Evolutionary conservation across 2,888 invertebrate genomes (phyloP), one percentile per base, ranked within the genome.

Genomic region (Syrphus vitripennis): DNA sequence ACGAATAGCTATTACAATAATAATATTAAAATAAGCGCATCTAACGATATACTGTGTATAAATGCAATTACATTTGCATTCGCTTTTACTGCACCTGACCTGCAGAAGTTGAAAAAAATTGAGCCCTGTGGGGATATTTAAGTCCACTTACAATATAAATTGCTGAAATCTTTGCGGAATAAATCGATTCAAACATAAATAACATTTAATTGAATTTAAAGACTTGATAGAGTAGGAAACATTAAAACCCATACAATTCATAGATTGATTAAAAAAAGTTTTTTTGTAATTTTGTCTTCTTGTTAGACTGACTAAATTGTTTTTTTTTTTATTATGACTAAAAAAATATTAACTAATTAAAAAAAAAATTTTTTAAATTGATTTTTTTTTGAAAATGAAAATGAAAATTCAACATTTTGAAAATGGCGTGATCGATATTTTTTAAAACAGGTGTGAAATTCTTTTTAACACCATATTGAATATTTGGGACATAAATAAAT

Each of bases 131-230:
- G 34, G 21, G 34, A 16, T 48, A 31, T 50, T 37, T 37, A 34
- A 42, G 6, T 31, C 3, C 21, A 67, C 12, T 2, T 31, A 9
- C 21, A 67, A 10, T 34, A 24, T 24, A 10, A 34, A 24, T 50
- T 31, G 14, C 2, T 16, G 19, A 12, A 40, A n/a, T 24, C n/a
- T 37, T 21, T 14, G 4, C 31, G 2, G 31, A 26, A 65, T 48
- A 19, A 67, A 48, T n/a, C 21, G 14, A 67, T 48, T 67, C 21
- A 21, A 50, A 67, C 50, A 50, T 34, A 50, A 48, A 34, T 67
- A 34, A 19, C 3, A 50, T 42, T 37, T 65, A 19, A 65, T 65
- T 45, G 10, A 6, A 16, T 7, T 19, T 29, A 29, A 45, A 12
- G 16, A 16, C n/a, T 0, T 29, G 55, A 55, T 4, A 29, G 1